Base-by-base conservation (phyloP, 1,140 invertebrate species). In the Gonatopus flavifemur region DNA sequence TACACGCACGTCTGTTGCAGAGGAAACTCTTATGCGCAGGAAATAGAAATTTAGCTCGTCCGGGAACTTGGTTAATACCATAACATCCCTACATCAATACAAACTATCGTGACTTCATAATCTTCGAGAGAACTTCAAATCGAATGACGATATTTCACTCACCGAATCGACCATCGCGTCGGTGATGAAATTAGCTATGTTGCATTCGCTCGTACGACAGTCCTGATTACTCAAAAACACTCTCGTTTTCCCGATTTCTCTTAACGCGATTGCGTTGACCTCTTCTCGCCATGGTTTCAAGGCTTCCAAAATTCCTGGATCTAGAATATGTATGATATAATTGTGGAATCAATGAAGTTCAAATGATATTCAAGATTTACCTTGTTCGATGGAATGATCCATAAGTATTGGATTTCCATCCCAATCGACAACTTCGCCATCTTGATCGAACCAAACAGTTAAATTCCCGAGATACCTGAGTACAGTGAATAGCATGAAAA, bases 391-490 rank as follows among this genome's bases (percentile, higher is more conserved):
- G 33, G 76, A 76, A 3, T 69, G 57, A 45, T 87, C 83, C 56
- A 94, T 71, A 48, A 89, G 84, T 57, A 93, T 85, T 0, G 92
- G 90, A 41, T 86, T 84, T 13, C 91, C 91, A 18, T 80, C 77
- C 81, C 84, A 91, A 33, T 77, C 70, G 1, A 78, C 67, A 7
- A 89, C 79, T 59, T 90, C 83, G 5, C 91, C 90, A 1, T 81
- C 56, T n/a, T 81, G 76, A 62, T 93, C 82, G 62, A 94, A 93
- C 54, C 77, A 83, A 0, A 94, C 81, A 1, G 84, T 82, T 9
- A 73, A 37, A 37, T 73, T 67, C 5, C 69, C 68, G 18, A 72
- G 38, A 22, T 73, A 73, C 22, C 68, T 72, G 15, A 5, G n/a
- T n/a, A n/a, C n/a, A n/a, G n/a, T n/a, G n/a, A n/a, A n/a, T n/a